Evolutionary conservation across 1,140 invertebrate species (phyloP), one percentile per base, ranked within the genome.

Genomic region (Drosophila pandora): DNA sequence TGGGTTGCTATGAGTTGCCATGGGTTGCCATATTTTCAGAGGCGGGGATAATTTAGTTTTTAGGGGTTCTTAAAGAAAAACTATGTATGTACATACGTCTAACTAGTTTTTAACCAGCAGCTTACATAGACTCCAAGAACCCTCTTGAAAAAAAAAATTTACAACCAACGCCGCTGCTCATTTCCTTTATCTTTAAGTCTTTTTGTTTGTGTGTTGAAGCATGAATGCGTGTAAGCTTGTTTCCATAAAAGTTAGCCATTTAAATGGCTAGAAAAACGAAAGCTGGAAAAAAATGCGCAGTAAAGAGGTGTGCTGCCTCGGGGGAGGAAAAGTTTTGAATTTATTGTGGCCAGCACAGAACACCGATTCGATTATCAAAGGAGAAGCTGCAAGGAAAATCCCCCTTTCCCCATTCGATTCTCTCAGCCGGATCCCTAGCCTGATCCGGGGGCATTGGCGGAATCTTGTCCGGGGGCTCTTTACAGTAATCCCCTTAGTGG

Each of bases 301-400:
- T 47, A 55, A 63, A 47, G 63, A 61, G 60, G 72, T 65, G 61
- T 72, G 59, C 25, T 25, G 17, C 43, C 63, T 21, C 21, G 17
- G 43, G 43, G 49, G 23, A 32, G 52, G 41, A 25, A 78, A 84
- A 84, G 58, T 84, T 84, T 79, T 79, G 50, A 84, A 84, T 84
- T 84, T 84, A 84, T 84, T 79, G 65, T 74, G 69, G 47, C 69
- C 48, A 73, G 13, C 63, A 55, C 37, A 61, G 45, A 28, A 58
- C 37, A 55, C 43, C 56, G 52, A 68, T 79, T 77, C 62, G 79
- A 79, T 83, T 79, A 78, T 63, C 64, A 32, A 39, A 22, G 32
- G 58, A 47, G n/a, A 23, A 71, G 32, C 34, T 37, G 54, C 28
- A 56, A 48, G 59, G 53, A 62, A 71, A 65, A 17, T 1, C 17